phyloP scores from a whole-genome alignment of 2,888 invertebrate genomes.

The Aelia acuminata region DNA sequence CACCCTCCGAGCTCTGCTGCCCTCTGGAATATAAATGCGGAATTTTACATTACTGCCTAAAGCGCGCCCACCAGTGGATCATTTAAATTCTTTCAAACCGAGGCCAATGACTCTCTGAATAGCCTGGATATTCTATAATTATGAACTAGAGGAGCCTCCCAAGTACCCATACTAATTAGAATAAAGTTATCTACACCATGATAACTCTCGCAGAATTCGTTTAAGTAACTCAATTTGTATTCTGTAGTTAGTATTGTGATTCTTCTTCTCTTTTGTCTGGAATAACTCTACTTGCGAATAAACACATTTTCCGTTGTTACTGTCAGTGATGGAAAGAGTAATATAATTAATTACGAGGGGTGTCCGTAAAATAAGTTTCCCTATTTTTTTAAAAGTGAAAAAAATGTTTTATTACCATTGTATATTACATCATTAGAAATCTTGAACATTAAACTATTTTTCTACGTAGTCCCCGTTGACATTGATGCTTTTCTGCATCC shows the following conservation, averaged over 20 bases:
- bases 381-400: too few species aligned
- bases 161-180: not conserved
- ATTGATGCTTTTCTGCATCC: too few species aligned
- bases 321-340: too few species aligned
- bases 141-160: not conserved
- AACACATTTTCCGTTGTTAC: too few species aligned
- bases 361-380: too few species aligned
- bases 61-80: not conserved
- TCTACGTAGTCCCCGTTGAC: too few species aligned
- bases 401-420: too few species aligned
- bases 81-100: constrained; percentile 23
- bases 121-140: constrained; percentile 17
- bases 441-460: too few species aligned
- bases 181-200: not conserved
- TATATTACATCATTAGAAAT: too few species aligned
- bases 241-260: not conserved
- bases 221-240: not conserved
- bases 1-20: not conserved
- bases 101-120: not conserved
- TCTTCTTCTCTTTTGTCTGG: not conserved
- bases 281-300: too few species aligned
- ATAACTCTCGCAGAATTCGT: not conserved
- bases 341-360: too few species aligned
- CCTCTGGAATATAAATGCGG: constrained; percentile 48
- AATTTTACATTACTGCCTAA: constrained; percentile 31